Base-by-base conservation (phyloP, 2,888 invertebrate genomes). In the Acleris sparsana region DNA sequence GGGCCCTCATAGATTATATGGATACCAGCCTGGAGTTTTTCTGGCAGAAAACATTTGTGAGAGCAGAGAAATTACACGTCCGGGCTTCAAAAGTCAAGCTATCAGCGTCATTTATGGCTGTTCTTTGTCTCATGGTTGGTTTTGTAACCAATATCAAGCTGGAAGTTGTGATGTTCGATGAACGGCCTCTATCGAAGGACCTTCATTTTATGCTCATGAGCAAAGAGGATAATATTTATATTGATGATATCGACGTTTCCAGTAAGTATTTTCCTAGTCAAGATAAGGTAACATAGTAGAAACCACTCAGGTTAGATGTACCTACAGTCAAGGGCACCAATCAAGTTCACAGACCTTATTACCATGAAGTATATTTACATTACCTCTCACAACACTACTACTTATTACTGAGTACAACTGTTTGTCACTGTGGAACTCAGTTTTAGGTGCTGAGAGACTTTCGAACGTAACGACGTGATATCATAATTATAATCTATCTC, bases 171-270 rank as follows among this genome's bases (percentile, higher is more conserved):
- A 90, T 82, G 0, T 69, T 84, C 0, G 81, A 86, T 43, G 79
- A 86, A 0, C 77, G 80, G 11, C 87, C 90, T 0, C 61, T 92
- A 22, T 69, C 77, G 0, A 78, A 87, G 63, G 92, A 92, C 67
- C 73, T 92, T 62, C 92, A 92, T 66, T 82, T 85, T 29, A 82
- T 92, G 80, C 68, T 92, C 57, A 75, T 91, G 83, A 92, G 91
- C 67, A 84, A 83, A 56, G 82, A 85, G 11, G 87, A 92, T 59
- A 88, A 87, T 29, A 73, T 92, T 3, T 92, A 89, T 53, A 83
- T 91, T 2, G 89, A 92, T 49, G 90, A 92, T 69, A 85, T 92
- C 55, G 90, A 92, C 70, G 76, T 81, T 3, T 83, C 86, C 0
- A 82, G 92, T 92, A 69, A 87, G 89, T 89, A 39, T 46, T 29